These are phyloP conservation scores for Anthophora plumipes DNA, from an alignment of 2,888 invertebrate genomes.

Conservation along the genomic window DNA sequence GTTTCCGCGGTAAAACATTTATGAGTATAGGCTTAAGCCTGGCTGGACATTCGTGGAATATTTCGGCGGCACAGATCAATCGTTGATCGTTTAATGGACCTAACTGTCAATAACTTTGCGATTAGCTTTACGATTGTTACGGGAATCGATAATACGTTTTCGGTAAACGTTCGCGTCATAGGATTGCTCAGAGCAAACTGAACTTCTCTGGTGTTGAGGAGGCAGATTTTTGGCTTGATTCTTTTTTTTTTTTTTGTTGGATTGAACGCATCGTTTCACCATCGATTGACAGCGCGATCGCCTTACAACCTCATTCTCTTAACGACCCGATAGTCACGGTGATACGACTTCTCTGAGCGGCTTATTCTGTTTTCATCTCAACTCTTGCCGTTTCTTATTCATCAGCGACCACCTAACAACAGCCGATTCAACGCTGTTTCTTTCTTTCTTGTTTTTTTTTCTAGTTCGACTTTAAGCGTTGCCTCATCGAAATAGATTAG, in stretches of 20 bases:
- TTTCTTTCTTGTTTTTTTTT: conserved; percentile 17
- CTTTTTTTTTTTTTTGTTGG: conserved; percentile 64
- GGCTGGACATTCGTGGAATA: background rate
- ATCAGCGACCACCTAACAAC: conserved; percentile 18
- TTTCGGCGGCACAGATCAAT: conserved; percentile 37
- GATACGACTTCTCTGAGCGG: conserved; percentile 32
- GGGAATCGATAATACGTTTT: conserved; percentile 9
- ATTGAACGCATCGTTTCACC: conserved; percentile 74
- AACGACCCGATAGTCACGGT: conserved; percentile 33
- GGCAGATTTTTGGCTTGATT: conserved; percentile 72
- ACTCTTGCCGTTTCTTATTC: background rate
- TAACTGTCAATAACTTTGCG: conserved; percentile 1
- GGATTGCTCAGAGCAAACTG: conserved; percentile 27
- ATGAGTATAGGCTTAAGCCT: background rate
- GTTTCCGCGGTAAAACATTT: conserved; percentile 19
- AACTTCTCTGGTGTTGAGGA: conserved; percentile 74
- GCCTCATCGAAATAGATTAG: conserved; percentile 28
- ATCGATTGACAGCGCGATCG: conserved; percentile 59
- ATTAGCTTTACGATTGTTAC: conserved; percentile 28
- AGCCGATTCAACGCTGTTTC: conserved; percentile 16
- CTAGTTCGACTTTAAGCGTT: background rate
- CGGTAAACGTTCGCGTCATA: conserved; percentile 1
- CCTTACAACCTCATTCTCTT: conserved; percentile 37
- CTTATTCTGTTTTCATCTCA: conserved; percentile 6
- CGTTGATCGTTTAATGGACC: background rate